Evolutionary conservation across 2,888 invertebrate species (phyloP), one percentile per base, ranked within the genome.

Genomic region (Epirrhoe tristata): DNA sequence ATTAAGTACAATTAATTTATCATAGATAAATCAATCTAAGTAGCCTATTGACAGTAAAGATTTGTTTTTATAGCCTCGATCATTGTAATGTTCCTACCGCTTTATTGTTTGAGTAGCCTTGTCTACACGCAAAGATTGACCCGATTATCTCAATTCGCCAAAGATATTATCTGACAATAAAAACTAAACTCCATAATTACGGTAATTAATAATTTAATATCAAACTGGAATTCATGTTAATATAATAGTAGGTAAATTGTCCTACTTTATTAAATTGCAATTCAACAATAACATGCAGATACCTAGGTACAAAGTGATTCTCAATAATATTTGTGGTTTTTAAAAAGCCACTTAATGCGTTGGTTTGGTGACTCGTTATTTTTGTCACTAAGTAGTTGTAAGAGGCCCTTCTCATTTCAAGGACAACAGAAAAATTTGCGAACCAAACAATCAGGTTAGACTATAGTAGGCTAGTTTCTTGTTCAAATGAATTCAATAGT

Each of bases 401-500:
- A 2, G n/a, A 43, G 43, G 50, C 67, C 67, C 64, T 68, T 68
- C 67, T 61, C 50, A 48, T 61, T 61, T 58, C 60, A 68, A 68
- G 67, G 67, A 36, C 31, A 57, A 46, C 34, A 16, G n/a, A 43
- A 58, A 51, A 56, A 46, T 63, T 57, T 59, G 63, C 63, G 54
- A 48, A 57, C 32, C 17, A 36, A 61, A 67, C 63, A 64, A 63
- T 63, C 63, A 53, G 58, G 53, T 66, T 43, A 67, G 68, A 24
- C 24, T 24, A 24, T 66, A 75, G 67, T 66, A 75, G 67, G 70
- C 69, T 62, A 60, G 67, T 75, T 79, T 80, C 75, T 80, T 79
- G 73, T 66, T 62, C 64, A 46, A 48, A 71, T 66, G 67, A 69
- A 72, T 74, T 73, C 68, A 77, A 77, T 76, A 74, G 69, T 69